phyloP scores from a whole-genome alignment of 2,113 vertebrate species.

The Sturnus vulgaris region DNA sequence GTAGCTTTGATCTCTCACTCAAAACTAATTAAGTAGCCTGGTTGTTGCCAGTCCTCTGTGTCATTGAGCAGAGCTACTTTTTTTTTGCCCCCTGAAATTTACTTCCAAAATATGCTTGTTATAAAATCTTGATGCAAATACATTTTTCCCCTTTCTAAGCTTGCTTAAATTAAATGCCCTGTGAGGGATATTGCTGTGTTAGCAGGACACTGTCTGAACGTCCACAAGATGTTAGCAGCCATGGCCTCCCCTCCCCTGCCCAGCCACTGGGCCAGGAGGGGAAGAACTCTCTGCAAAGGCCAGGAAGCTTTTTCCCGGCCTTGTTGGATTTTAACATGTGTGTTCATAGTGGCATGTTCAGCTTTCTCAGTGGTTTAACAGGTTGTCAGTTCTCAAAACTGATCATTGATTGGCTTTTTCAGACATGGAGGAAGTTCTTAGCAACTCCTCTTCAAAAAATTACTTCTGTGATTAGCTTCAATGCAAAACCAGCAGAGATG shows the following conservation, averaged over 20 bases:
- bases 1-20: constrained; percentile 10
- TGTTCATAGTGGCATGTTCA: too few species aligned
- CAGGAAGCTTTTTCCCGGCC: background rate
- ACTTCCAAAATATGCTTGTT: background rate
- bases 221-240: background rate
- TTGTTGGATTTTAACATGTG: background rate
- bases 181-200: background rate
- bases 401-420: background rate
- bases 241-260: too few species aligned
- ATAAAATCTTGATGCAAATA: background rate
- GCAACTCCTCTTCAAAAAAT: background rate
- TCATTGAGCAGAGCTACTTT: background rate
- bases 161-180: background rate
- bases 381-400: background rate
- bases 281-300: too few species aligned
- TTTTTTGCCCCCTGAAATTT: background rate
- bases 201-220: background rate
- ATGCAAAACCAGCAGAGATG: background rate
- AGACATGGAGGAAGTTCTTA: background rate
- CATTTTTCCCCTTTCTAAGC: background rate
- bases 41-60: background rate
- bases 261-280: too few species aligned
- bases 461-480: background rate
- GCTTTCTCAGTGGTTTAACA: background rate
- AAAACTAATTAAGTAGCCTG: background rate